Conservation (phyloP, 2,888 invertebrate genomes). For the Lymantria dispar region DNA sequence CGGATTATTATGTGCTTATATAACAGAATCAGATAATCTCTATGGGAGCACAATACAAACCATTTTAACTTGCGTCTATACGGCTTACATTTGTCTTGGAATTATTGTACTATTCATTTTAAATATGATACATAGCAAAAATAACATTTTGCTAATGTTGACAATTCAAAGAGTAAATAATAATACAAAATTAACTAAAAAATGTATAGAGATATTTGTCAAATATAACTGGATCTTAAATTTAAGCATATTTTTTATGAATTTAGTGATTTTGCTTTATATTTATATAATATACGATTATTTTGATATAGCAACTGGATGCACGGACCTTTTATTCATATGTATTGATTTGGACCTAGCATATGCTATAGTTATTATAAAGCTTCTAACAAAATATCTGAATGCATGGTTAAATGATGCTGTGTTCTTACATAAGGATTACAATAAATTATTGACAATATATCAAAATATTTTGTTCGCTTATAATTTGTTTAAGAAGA, state of each 20-base stretch:
- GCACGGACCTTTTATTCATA: background rate
- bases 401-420: no score
- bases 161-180: background rate
- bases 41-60: background rate
- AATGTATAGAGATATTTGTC: background rate
- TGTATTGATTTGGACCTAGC: constrained; percentile 6
- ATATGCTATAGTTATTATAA: constrained; percentile 8
- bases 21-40: background rate
- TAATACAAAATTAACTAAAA: background rate
- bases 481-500: no score
- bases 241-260: background rate
- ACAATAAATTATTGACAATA: no score
- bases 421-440: no score
- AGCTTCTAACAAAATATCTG: constrained; percentile 1
- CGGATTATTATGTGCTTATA: background rate
- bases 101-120: background rate
- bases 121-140: constrained; percentile 1
- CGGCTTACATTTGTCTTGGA: background rate
- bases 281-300: background rate
- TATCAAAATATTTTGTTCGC: no score
- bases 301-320: background rate
- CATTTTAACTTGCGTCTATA: background rate
- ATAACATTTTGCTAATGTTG: constrained; percentile 2
- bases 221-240: constrained; percentile 2
- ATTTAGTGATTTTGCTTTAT: background rate